Base-by-base conservation (phyloP, 2,888 invertebrate genomes). In the Cyrtodaria siliqua region DNA sequence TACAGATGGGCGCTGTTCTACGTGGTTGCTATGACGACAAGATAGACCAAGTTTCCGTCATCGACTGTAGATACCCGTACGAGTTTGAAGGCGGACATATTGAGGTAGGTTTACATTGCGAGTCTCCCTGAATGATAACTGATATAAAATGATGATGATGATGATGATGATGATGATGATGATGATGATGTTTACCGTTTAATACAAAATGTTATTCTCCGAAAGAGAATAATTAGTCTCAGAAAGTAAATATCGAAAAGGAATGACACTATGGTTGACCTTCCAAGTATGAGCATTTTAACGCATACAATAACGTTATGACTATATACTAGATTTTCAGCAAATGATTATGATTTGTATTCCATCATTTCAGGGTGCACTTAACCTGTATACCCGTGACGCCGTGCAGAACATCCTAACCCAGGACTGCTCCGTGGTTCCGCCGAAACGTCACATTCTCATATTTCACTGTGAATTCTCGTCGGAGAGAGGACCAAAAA, bases 401-500 rank as follows among this genome's bases (percentile, higher is more conserved):
- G 29, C 55, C 9, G 38, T 81, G 4, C 61, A 67, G 40, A 40
- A 52, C 8, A 66, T 77, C 24, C 59, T 83, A 4, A 27, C 52
- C 27, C 63, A 67, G 12, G 18, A 63, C 18, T 38, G 18, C 0
- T 26, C 33, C 4, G 26, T 63, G 23, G 18, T 44, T 44, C 18
- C 60, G 2, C 12, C 64, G 27, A 49, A 91, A 66, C 94, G 96
- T 55, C 94, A 95, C 83, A 95, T 99, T 55, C 94, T 99, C 50
- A 96, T 99, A 60, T 99, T 99, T 93, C 99, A 99, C 93, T 99
- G 99, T 93, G 99, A 99, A 93, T 99, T 98, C 94, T 98, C 98
- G 0, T 96, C 97, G 68, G 97, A 99, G 93, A 95, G 99, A 66
- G 99, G 98, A 1, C 99, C 99, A 0, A 96, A 96, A 88, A 94